These are phyloP conservation scores for Cochlearius cochlearius DNA, from an alignment of 2,113 vertebrate species.

Conservation along the genomic window DNA sequence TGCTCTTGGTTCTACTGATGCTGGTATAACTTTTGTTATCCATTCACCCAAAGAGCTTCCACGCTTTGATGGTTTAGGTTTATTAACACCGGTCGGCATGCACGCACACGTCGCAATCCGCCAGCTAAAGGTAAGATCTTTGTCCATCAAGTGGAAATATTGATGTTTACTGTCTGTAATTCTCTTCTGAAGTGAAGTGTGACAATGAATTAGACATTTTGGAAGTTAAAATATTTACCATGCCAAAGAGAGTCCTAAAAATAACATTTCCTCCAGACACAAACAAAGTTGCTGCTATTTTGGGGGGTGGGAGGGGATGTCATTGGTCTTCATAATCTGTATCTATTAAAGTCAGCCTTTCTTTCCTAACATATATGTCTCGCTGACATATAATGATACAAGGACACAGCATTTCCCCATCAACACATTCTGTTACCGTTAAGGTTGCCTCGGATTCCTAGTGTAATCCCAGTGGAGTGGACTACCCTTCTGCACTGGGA, in stretches of 20 bases:
- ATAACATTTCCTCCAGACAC: background rate
- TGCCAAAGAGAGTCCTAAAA: background rate
- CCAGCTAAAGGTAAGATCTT: conserved; percentile 74
- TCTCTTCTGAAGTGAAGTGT: background rate
- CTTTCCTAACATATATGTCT: background rate
- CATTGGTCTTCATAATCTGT: background rate
- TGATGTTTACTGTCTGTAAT: background rate
- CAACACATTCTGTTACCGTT: background rate
- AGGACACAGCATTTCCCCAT: background rate
- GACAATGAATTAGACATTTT: background rate
- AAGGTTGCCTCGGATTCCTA: background rate
- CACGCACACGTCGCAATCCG: conserved; percentile 65
- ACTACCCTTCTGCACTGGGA: background rate
- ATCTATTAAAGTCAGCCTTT: background rate
- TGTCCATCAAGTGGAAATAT: background rate
- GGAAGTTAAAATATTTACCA: background rate
- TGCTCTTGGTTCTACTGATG: conserved; percentile 66
- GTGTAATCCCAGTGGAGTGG: background rate
- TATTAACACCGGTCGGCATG: conserved; percentile 68
- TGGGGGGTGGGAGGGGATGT: background rate
- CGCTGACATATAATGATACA: background rate
- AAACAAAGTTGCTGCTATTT: background rate
- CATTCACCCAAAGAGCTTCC: conserved; percentile 72
- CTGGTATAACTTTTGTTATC: conserved; percentile 74
- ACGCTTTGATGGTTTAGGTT: conserved; percentile 73